Evolutionary conservation across 2,113 vertebrate genomes (phyloP).

Genomic region (Tupaia tana): DNA sequence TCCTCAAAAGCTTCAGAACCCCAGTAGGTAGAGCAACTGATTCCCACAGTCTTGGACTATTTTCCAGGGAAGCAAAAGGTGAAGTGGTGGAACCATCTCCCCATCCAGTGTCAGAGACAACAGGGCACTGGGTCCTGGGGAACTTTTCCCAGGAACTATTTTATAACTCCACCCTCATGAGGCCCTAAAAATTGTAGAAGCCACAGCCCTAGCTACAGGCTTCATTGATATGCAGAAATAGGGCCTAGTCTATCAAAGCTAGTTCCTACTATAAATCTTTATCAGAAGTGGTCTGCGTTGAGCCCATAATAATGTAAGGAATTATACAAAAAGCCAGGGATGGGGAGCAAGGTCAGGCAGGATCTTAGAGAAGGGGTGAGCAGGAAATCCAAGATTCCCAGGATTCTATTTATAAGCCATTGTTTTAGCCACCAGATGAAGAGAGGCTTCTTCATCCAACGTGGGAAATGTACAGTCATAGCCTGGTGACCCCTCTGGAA

Average conservation of each 20-base stretch:
- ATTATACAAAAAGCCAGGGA: background rate
- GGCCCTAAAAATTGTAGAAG: background rate
- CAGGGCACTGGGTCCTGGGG: background rate
- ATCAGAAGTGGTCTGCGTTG: background rate
- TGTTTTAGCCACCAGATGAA: background rate
- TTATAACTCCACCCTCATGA: background rate
- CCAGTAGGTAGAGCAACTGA: background rate
- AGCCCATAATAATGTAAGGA: background rate
- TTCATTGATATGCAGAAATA: background rate
- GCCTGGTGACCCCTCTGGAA: background rate
- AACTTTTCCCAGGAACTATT: background rate
- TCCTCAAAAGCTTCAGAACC: background rate
- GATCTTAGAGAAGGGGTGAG: background rate
- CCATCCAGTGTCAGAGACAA: background rate
- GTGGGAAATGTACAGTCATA: background rate
- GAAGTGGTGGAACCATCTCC: background rate
- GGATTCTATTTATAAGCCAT: background rate
- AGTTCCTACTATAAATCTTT: background rate
- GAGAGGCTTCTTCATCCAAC: background rate
- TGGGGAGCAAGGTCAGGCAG: background rate
- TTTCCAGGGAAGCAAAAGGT: background rate
- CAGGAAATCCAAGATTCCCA: background rate
- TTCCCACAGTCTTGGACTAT: background rate
- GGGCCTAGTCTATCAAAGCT: background rate
- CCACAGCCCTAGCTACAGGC: background rate